Evolutionary conservation across 2,888 invertebrate species (phyloP).

Genomic region (Rhagium mordax): DNA sequence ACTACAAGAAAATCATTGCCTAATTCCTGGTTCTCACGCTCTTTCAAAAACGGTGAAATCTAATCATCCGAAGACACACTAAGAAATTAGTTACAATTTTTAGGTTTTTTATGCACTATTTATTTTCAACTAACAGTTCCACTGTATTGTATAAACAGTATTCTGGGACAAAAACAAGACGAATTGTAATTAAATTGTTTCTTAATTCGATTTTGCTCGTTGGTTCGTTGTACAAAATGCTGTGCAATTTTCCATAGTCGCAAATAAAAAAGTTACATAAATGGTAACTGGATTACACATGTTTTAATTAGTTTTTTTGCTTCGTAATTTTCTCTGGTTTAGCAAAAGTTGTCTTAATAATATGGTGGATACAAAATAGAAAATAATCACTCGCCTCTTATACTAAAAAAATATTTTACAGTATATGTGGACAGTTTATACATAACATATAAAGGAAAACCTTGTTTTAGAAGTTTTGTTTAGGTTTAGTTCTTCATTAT

Average conservation of each 20-base stretch:
- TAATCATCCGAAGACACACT: constrained; percentile 28
- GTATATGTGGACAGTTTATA: too few species aligned
- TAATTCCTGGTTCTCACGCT: constrained; percentile 23
- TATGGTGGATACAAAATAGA: neutral
- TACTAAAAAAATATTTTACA: too few species aligned
- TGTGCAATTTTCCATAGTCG: neutral
- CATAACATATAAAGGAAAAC: too few species aligned
- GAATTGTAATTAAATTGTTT: neutral
- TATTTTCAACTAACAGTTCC: constrained; percentile 24
- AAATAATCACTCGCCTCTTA: too few species aligned
- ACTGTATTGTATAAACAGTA: constrained; percentile 11
- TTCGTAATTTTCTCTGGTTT: neutral
- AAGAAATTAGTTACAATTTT: constrained; percentile 29
- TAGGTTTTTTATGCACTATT: constrained; percentile 31
- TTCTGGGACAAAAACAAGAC: constrained; percentile 6
- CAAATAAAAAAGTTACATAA: neutral
- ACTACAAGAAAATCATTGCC: constrained; percentile 16
- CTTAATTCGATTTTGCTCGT: neutral
- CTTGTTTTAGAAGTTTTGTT: too few species aligned
- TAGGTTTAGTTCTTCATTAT: too few species aligned
- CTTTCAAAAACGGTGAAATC: constrained; percentile 24
- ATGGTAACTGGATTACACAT: neutral
- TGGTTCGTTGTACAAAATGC: neutral
- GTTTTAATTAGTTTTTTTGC: neutral
- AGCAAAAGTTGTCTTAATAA: neutral